These are phyloP conservation scores for Antedon mediterranea DNA, from an alignment of 53 echinoderm and acorn worm species.

Conservation along the genomic window DNA sequence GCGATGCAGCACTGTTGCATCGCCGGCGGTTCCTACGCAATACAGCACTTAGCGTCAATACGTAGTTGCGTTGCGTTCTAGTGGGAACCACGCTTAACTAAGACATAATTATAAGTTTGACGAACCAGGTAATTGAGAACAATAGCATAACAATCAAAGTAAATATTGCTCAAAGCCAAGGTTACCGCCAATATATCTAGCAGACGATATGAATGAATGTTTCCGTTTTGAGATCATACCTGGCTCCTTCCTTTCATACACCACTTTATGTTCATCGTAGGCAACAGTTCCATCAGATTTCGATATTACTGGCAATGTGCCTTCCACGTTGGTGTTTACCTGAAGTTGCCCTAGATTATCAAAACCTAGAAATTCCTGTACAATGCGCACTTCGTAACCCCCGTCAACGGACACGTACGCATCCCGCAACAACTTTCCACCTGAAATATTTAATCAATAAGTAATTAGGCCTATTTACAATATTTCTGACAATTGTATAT, in stretches of 20 bases:
- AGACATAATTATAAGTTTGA: too few species aligned
- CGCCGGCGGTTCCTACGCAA: too few species aligned
- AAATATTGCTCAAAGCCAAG: neutral
- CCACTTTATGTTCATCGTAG: conserved; percentile 30
- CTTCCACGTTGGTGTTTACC: conserved; percentile 31
- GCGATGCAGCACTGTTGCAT: too few species aligned
- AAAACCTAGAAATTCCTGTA: conserved; percentile 30
- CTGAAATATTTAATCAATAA: conserved; percentile 12
- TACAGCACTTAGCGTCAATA: too few species aligned
- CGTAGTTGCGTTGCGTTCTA: too few species aligned
- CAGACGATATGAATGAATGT: neutral
- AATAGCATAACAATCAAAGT: too few species aligned
- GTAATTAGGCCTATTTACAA: neutral
- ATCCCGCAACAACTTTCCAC: conserved; percentile 31
- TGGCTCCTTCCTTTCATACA: conserved; percentile 42
- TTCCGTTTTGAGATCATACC: conserved; percentile 21
- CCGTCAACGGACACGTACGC: conserved; percentile 41
- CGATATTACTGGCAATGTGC: conserved; percentile 36
- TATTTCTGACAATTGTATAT: neutral
- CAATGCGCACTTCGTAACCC: conserved; percentile 37
- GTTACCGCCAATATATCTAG: neutral
- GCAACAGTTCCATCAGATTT: conserved; percentile 13
- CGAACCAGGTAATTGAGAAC: too few species aligned
- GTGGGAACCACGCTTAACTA: too few species aligned
- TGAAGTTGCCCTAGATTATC: conserved; percentile 36